These are phyloP conservation scores for Zaprionus bogoriensis DNA, from an alignment of 2,888 invertebrate genomes.

Conservation along the genomic window DNA sequence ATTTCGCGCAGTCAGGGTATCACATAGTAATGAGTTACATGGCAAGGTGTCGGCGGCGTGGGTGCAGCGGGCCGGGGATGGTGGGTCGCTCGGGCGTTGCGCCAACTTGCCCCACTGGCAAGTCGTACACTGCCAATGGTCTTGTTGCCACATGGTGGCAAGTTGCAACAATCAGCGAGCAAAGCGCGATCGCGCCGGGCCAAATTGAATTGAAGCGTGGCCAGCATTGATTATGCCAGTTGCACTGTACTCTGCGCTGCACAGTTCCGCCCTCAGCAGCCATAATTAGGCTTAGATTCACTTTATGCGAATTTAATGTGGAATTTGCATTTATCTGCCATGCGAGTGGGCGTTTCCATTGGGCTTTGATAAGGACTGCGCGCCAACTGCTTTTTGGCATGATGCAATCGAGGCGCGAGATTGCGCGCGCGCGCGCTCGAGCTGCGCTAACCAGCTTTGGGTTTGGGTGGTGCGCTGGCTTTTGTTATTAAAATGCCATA, in stretches of 20 bases:
- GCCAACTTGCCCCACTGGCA: conserved; percentile 24
- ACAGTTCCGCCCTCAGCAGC: conserved; percentile 7
- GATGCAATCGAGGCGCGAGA: conserved; percentile 62
- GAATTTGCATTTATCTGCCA: conserved; percentile 46
- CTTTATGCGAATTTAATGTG: conserved; percentile 69
- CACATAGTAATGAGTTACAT: conserved; percentile 52
- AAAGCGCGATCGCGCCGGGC: conserved; percentile 17
- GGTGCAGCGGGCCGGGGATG: conserved; percentile 59
- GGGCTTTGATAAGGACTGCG: conserved; percentile 58
- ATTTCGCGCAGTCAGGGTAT: conserved; percentile 34
- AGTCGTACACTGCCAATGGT: conserved; percentile 46
- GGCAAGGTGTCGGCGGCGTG: conserved; percentile 63
- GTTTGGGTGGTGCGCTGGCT: conserved; percentile 12
- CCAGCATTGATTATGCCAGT: conserved; percentile 68
- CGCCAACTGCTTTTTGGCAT: conserved; percentile 27
- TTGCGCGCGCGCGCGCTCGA: conserved; percentile 55
- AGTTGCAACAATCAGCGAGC: conserved; percentile 54
- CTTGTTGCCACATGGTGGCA: conserved; percentile 45
- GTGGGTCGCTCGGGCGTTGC: no score
- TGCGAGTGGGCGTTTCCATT: conserved; percentile 52
- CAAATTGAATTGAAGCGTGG: conserved; percentile 70
- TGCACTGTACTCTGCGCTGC: neutral
- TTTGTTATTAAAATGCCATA: conserved; percentile 64
- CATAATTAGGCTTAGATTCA: conserved; percentile 70
- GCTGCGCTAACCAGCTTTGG: conserved; percentile 8